A percentile compares a stretch with the other conserved stretches of the same genome.
phyloP scores from a whole-genome alignment of 1,140 invertebrate genomes.

The Muscidifurax raptorellus region DNA sequence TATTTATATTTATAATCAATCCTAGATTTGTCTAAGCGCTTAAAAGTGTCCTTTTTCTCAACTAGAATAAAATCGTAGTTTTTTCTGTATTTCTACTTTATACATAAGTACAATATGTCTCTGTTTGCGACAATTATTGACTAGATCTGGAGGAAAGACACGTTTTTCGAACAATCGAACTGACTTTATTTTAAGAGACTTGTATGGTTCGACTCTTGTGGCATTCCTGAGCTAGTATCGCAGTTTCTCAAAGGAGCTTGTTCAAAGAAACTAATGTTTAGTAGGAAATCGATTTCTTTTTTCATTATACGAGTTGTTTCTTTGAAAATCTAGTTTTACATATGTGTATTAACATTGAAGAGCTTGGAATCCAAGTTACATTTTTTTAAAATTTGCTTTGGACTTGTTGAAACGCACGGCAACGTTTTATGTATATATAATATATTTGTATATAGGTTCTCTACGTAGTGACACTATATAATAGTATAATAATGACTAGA shows the following conservation, averaged over 20 bases:
- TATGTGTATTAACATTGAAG: background rate
- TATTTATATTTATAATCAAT: constrained; percentile 41
- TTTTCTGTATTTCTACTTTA: constrained; percentile 55
- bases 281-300: background rate
- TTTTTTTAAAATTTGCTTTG: constrained; percentile 5
- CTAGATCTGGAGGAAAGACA: constrained; percentile 42
- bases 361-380: constrained; percentile 8
- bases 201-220: background rate
- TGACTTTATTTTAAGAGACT: constrained; percentile 20
- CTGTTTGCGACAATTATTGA: constrained; percentile 39
- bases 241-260: constrained; percentile 7
- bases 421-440: background rate
- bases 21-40: constrained; percentile 35
- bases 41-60: constrained; percentile 41
- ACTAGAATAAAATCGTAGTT: constrained; percentile 48
- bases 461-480: background rate
- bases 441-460: background rate
- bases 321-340: constrained; percentile 12
- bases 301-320: background rate
- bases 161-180: constrained; percentile 39
- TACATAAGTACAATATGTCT: constrained; percentile 61
- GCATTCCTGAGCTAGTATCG: constrained; percentile 29
- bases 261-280: constrained; percentile 18
- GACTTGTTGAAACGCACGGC: background rate
- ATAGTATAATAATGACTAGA: background rate